These are phyloP conservation scores for Drosophila sordidula DNA, from an alignment of 2,888 invertebrate genomes.

Conservation along the genomic window DNA sequence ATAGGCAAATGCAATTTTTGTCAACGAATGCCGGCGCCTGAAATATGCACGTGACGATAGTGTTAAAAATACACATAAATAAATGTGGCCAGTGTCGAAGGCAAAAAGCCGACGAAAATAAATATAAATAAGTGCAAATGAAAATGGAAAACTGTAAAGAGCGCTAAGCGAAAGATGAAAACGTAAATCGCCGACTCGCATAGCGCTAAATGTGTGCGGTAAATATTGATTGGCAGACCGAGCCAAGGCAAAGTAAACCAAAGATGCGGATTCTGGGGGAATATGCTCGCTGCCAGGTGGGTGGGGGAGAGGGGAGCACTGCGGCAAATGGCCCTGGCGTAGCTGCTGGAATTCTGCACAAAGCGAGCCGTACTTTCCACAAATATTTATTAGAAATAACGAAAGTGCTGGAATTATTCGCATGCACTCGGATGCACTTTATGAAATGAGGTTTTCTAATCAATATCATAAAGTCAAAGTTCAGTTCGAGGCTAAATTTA, in stretches of 20 bases:
- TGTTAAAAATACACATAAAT: conserved; percentile 59
- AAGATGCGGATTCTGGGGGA: conserved; percentile 1
- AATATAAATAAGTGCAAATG: conserved; percentile 76
- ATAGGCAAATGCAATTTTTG: conserved; percentile 41
- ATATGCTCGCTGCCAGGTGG: no score
- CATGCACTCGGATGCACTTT: conserved; percentile 27
- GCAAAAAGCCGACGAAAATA: conserved; percentile 55
- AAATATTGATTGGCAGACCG: conserved; percentile 63
- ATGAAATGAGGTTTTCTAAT: conserved; percentile 19
- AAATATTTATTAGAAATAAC: conserved; percentile 51
- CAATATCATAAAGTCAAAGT: conserved; percentile 11
- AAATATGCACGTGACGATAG: conserved; percentile 65
- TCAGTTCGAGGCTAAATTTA: background rate
- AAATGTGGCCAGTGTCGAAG: conserved; percentile 38
- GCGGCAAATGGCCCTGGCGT: background rate
- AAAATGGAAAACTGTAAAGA: conserved; percentile 48
- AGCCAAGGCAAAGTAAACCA: conserved; percentile 15
- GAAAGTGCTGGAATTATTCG: conserved; percentile 31
- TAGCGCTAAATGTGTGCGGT: conserved; percentile 69
- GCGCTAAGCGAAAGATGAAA: conserved; percentile 60
- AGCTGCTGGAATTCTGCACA: conserved; percentile 3
- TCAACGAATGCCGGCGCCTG: conserved; percentile 24
- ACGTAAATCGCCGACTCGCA: conserved; percentile 63
- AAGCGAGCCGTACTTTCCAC: conserved; percentile 10
- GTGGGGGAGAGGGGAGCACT: background rate